Evolutionary conservation across 2,113 vertebrate species (phyloP).

Genomic region (Fukomys damarensis): DNA sequence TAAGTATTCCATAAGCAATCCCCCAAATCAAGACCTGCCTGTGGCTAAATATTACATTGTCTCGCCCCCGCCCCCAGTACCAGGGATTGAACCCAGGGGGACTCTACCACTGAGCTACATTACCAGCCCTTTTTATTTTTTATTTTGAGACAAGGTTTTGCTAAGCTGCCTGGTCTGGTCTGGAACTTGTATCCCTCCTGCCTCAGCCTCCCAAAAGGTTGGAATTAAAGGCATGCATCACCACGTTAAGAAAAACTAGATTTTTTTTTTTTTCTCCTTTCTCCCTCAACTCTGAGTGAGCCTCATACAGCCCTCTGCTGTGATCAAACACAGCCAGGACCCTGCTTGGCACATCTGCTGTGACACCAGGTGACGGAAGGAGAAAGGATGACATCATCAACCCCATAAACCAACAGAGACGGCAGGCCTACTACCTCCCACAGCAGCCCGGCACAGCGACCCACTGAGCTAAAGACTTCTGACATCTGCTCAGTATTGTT

Average conservation of each 20-base stretch:
- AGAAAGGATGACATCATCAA: constrained; percentile 83
- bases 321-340: constrained; percentile 72
- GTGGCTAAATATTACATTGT: neutral
- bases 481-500: constrained; percentile 84
- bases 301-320: constrained; percentile 68
- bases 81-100: no score
- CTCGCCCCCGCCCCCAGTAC: neutral
- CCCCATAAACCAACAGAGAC: constrained; percentile 86
- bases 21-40: neutral
- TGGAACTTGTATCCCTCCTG: neutral
- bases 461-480: constrained; percentile 85
- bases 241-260: neutral
- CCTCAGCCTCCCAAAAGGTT: neutral
- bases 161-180: neutral
- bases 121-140: neutral
- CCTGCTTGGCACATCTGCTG: constrained; percentile 88
- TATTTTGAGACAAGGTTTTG: neutral
- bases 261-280: neutral
- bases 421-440: constrained; percentile 85
- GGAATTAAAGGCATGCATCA: neutral
- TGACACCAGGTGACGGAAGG: constrained; percentile 85
- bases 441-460: constrained; percentile 80
- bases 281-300: constrained; percentile 58
- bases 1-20: neutral
- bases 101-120: neutral